phyloP scores from a whole-genome alignment of 1,140 invertebrate species.

The Oryctes rhinoceros region DNA sequence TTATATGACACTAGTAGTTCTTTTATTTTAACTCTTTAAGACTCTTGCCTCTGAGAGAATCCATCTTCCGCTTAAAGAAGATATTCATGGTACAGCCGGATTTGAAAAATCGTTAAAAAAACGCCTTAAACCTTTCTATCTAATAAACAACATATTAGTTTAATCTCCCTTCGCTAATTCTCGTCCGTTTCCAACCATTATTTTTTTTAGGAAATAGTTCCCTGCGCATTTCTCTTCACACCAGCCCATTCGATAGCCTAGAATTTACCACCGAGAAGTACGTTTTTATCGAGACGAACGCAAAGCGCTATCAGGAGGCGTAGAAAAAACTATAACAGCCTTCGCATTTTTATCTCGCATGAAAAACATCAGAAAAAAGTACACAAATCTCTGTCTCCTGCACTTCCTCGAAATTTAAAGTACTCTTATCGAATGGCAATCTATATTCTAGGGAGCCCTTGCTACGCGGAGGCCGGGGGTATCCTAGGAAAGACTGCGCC shows the following conservation, averaged over 20 bases:
- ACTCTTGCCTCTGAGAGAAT: too few relatives aligned
- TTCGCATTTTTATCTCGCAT: slow-evolving; percentile 41
- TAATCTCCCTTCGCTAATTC: too few relatives aligned
- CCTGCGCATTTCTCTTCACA: neutral
- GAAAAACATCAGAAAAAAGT: slow-evolving; percentile 44
- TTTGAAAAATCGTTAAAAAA: too few relatives aligned
- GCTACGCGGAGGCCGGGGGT: neutral
- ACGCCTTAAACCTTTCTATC: too few relatives aligned
- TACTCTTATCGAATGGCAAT: slow-evolving; percentile 48
- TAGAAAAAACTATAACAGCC: slow-evolving; percentile 33
- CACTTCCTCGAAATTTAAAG: slow-evolving; percentile 47
- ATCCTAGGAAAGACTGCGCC: slow-evolving; percentile 36
- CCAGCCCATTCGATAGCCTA: neutral
- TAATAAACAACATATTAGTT: too few relatives aligned
- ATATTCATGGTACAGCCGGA: too few relatives aligned
- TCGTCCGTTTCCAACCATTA: too few relatives aligned
- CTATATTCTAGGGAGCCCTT: slow-evolving; percentile 44
- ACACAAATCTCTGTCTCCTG: slow-evolving; percentile 45
- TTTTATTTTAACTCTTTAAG: too few relatives aligned
- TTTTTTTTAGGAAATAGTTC: too few relatives aligned
- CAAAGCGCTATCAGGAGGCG: neutral
- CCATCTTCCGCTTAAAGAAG: too few relatives aligned
- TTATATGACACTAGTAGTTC: too few relatives aligned
- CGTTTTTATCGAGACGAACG: slow-evolving; percentile 24
- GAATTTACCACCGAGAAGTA: neutral